These are phyloP conservation scores for Desmodus rotundus DNA, from an alignment of 2,113 vertebrate species.

Conservation along the genomic window DNA sequence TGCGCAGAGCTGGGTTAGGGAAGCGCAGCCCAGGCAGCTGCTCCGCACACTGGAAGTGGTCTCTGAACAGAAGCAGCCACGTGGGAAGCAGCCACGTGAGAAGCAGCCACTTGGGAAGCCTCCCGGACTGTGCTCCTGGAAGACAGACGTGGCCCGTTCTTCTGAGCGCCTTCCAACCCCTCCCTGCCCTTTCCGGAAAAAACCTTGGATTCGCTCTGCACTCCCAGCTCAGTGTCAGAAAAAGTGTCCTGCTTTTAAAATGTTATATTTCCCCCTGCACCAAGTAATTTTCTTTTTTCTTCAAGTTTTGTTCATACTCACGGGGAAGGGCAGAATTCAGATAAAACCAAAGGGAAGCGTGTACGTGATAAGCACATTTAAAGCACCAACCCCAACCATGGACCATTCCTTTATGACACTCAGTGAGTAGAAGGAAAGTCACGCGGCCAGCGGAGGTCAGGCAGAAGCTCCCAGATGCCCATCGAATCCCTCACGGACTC, in stretches of 20 bases:
- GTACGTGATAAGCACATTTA: background rate
- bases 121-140: no score
- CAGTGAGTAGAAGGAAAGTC: background rate
- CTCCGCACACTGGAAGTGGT: no score
- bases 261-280: background rate
- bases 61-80: background rate
- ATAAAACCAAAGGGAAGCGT: background rate
- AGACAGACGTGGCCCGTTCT: background rate
- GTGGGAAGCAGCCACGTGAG: background rate
- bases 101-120: no score
- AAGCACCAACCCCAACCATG: background rate
- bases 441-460: background rate
- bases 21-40: background rate
- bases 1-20: background rate
- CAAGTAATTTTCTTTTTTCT: background rate
- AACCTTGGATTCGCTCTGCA: background rate
- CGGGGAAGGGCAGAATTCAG: background rate
- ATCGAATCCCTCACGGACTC: background rate
- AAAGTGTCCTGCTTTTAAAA: background rate
- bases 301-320: background rate
- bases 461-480: background rate
- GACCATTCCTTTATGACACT: background rate
- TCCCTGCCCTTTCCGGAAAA: rapidly evolving
- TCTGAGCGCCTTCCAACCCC: background rate
- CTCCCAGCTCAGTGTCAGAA: background rate